Base-by-base conservation (phyloP, 2,113 vertebrate species). In the Callipepla californica region DNA sequence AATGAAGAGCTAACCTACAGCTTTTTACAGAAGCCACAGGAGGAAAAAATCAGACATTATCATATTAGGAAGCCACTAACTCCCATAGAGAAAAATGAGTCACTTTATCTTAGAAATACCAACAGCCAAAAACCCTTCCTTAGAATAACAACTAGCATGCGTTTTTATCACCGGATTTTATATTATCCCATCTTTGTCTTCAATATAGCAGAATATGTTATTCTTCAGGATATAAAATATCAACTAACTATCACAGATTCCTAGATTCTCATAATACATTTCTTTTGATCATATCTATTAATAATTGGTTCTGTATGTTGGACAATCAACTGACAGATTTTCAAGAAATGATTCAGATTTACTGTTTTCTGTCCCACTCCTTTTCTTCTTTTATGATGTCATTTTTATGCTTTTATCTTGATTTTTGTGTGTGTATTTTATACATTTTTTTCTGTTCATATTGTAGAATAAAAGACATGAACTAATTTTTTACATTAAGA, bases 241-340 rank as follows among this genome's bases (percentile, higher is more conserved):
- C 38, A 72, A 10, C 17, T 85, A n/a, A 67, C 62, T 57, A 76
- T 76, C 83, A 80, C 9, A 77, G 65, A 87, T 73, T 53, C 84
- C 69, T 69, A 44, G 14, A 92, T 73, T 92, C 72, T 88, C 55
- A 85, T 44, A 86, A 66, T 65, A 36, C 22, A 90, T 85, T 94
- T 86, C 72, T 51, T 90, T 90, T 69, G 59, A 89, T 63, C 34
- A 83, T 34, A 68, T 66, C 55, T 89, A 87, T 91, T 87, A 85
- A 85, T 83, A 92, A 85, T 40, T 13, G 89, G 23, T 77, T 85
- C 62, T 61, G 28, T 57, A 70, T 36, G n/a, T 57, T 34, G 55
- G 51, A 82, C 38, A 90, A 68, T 11, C 70, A 53, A 90, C 22
- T 85, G 76, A 62, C 55, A 85, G 9, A 70, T 80, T 30, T 58